phyloP scores from a whole-genome alignment of 2,797 vertebrate genomes.

The Anniella stebbinsi region DNA sequence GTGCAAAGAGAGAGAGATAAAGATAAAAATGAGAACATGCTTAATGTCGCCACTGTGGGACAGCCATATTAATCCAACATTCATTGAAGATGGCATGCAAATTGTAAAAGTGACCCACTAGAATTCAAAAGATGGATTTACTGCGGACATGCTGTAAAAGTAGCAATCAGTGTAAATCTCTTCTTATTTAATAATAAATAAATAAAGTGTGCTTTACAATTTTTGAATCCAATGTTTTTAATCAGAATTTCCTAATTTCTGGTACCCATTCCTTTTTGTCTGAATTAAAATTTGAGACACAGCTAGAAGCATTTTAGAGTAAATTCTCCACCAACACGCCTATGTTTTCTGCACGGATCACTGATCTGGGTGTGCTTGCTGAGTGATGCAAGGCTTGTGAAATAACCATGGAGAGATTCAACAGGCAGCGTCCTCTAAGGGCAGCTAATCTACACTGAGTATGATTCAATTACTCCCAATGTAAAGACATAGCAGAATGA shows the following conservation, averaged over 20 bases:
- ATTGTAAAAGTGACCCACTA: slow-evolving; percentile 37
- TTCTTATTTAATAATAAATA: too few relatives aligned
- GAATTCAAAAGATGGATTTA: slow-evolving; percentile 44
- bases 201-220: neutral
- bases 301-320: neutral
- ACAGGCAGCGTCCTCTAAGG: neutral
- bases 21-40: neutral
- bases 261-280: neutral
- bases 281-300: neutral
- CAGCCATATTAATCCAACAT: slow-evolving; percentile 23
- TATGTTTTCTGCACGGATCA: neutral
- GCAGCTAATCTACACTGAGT: neutral
- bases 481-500: neutral
- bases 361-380: neutral
- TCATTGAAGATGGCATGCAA: slow-evolving; percentile 31
- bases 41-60: neutral
- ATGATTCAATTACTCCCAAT: neutral
- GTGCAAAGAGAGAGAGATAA: slow-evolving; percentile 16
- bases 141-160: slow-evolving; percentile 37
- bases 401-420: neutral
- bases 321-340: neutral
- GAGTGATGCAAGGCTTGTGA: neutral
- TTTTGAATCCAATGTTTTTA: neutral
- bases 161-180: neutral
- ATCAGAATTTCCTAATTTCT: neutral